phyloP scores from a whole-genome alignment of 2,113 vertebrate genomes.

The Fregata magnificens region DNA sequence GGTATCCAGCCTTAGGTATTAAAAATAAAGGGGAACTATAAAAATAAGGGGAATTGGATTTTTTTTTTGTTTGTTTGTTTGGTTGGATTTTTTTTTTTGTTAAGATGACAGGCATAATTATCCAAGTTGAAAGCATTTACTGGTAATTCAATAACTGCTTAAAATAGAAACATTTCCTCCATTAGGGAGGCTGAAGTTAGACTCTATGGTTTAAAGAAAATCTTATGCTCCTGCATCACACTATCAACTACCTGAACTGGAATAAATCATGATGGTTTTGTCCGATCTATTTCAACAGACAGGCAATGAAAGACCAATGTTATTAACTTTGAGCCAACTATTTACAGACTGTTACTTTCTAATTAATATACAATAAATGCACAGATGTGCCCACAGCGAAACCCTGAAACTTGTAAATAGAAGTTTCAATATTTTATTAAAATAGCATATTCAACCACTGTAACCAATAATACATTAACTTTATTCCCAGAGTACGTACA shows the following conservation, averaged over 20 bases:
- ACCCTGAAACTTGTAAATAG: background rate
- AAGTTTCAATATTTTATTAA: constrained; percentile 92
- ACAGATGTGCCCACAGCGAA: background rate
- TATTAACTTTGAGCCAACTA: background rate
- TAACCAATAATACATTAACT: constrained; percentile 82
- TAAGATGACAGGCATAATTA: background rate
- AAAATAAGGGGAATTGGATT: background rate
- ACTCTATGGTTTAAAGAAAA: background rate
- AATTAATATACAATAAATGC: background rate
- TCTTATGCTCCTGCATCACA: background rate
- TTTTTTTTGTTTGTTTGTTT: background rate
- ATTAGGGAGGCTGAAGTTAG: background rate
- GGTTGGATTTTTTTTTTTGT: background rate
- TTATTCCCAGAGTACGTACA: constrained; percentile 66
- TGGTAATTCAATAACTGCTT: background rate
- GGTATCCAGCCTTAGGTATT: background rate
- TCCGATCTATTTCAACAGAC: background rate
- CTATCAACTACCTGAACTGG: background rate
- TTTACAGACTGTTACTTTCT: background rate
- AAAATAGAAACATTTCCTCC: background rate
- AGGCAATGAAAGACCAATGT: background rate
- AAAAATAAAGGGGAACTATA: background rate
- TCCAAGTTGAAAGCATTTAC: background rate
- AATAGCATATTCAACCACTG: constrained; percentile 88
- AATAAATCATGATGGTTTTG: background rate